Conservation (phyloP, 2,113 vertebrate species). For the Trichomycterus rosablanca region DNA sequence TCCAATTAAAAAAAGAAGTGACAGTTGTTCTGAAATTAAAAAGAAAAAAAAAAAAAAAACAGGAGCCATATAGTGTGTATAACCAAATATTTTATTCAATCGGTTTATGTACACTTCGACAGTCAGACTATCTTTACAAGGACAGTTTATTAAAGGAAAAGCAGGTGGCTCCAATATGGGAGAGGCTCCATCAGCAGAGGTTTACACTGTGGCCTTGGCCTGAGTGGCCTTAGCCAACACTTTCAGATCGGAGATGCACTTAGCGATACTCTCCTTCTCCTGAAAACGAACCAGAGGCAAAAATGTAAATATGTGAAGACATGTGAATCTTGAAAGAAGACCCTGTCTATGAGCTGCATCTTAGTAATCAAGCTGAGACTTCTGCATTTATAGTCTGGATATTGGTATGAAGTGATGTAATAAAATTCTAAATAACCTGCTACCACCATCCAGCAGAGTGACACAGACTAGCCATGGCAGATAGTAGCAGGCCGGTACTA, state of each 20-base stretch:
- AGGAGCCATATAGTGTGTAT: conserved; percentile 29
- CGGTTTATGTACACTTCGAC: conserved; percentile 66
- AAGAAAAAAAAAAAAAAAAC: not conserved
- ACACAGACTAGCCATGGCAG: too few species aligned
- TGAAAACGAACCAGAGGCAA: conserved; percentile 56
- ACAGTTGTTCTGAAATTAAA: too few species aligned
- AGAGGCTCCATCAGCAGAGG: conserved; percentile 41
- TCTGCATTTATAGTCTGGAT: too few species aligned
- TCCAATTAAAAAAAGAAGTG: too few species aligned
- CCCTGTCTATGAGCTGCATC: too few species aligned
- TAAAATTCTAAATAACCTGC: too few species aligned
- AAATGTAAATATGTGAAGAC: not conserved
- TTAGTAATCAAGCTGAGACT: too few species aligned
- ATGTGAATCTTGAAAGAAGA: too few species aligned
- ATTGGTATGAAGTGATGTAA: too few species aligned
- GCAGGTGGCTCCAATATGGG: conserved; percentile 37
- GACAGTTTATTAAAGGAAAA: conserved; percentile 63
- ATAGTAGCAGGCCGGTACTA: too few species aligned
- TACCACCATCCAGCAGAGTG: too few species aligned
- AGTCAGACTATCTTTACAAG: conserved; percentile 53
- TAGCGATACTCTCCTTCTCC: conserved; percentile 92
- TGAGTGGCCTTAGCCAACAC: conserved; percentile 72
- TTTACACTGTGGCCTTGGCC: conserved; percentile 53
- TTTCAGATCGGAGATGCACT: conserved; percentile 91
- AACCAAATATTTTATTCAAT: conserved; percentile 67